Percentiles rank a stretch among this genome's conserved stretches.
Evolutionary conservation across 2,797 vertebrate genomes (phyloP).

Genomic region (Columba guinea): DNA sequence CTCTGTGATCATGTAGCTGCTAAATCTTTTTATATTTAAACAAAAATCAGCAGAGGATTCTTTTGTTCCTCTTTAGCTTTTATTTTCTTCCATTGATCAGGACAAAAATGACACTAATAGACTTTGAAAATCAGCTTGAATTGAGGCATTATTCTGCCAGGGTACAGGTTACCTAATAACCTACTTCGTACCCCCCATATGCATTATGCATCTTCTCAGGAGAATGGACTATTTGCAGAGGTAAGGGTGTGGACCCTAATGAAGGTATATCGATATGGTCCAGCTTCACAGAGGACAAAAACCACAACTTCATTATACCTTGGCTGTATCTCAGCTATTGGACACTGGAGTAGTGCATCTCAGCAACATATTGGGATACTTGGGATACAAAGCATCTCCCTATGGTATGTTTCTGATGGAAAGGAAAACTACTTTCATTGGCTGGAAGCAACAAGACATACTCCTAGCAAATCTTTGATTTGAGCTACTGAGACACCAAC

Average conservation of each 20-base stretch:
- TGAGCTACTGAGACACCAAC: neutral
- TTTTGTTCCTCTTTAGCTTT: neutral
- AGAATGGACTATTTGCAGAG: neutral
- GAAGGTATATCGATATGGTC: neutral
- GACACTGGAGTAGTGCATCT: neutral
- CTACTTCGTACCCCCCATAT: neutral
- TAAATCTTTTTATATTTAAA: conserved; percentile 12
- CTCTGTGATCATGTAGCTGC: neutral
- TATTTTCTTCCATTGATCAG: neutral
- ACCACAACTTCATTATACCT: neutral
- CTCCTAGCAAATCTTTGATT: neutral
- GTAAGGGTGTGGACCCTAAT: neutral
- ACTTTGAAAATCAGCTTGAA: neutral
- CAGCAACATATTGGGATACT: neutral
- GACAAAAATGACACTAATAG: neutral
- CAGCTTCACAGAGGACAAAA: neutral
- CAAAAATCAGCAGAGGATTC: neutral
- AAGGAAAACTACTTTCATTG: neutral
- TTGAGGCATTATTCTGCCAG: neutral
- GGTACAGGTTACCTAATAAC: neutral
- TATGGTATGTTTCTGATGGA: neutral
- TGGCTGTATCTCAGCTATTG: neutral
- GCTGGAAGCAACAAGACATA: neutral
- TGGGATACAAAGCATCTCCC: neutral
- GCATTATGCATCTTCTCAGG: neutral